Conservation (phyloP, 2,888 invertebrate genomes). For the Pandemis cinnamomeana region DNA sequence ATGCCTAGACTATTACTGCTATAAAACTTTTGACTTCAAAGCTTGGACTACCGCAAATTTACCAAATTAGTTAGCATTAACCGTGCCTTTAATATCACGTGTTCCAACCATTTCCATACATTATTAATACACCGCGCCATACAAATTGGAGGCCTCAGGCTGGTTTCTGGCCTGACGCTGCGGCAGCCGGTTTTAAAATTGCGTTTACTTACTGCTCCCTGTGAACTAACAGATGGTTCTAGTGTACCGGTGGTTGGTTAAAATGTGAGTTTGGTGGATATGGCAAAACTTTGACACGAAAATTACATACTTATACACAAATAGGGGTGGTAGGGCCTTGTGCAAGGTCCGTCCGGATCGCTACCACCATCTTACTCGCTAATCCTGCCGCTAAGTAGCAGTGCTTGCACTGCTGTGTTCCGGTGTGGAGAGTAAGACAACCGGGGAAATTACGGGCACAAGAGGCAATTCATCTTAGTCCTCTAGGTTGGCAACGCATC, state of each 20-base stretch:
- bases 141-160: conserved; percentile 74
- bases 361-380: too few species aligned
- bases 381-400: too few species aligned
- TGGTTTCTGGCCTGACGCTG: conserved; percentile 59
- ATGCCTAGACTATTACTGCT: too few species aligned
- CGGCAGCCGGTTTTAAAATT: conserved; percentile 66
- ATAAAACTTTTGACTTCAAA: too few species aligned
- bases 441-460: too few species aligned
- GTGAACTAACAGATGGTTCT: conserved; percentile 76
- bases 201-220: conserved; percentile 68
- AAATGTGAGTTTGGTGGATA: conserved; percentile 48
- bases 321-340: too few species aligned
- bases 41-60: conserved; percentile 20
- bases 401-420: too few species aligned
- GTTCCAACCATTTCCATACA: conserved; percentile 54
- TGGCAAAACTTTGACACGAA: conserved; percentile 43
- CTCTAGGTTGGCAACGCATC: too few species aligned
- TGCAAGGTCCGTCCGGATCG: too few species aligned
- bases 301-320: too few species aligned
- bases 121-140: conserved; percentile 53
- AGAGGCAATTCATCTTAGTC: too few species aligned
- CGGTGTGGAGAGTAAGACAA: too few species aligned
- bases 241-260: conserved; percentile 52
- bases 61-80: conserved; percentile 29
- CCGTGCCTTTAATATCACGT: conserved; percentile 29